These are phyloP conservation scores for Lates japonicus DNA, from an alignment of 2,797 vertebrate genomes.

Conservation along the genomic window DNA sequence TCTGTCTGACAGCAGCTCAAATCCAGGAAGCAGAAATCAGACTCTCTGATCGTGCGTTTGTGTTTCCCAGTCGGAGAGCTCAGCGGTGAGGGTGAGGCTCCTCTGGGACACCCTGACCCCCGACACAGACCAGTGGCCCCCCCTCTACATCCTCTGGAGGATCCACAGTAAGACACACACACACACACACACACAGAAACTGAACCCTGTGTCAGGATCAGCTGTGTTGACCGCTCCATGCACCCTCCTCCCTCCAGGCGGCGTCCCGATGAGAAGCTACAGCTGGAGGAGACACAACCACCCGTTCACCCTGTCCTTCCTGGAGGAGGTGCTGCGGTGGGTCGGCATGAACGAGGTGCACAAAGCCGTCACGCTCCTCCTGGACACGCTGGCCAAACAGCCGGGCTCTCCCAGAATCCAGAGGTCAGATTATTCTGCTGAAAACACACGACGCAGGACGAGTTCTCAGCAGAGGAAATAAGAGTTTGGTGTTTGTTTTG, in stretches of 20 bases:
- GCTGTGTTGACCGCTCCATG: not conserved
- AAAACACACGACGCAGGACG: no score
- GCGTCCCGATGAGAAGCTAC: constrained; percentile 80
- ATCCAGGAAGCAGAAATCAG: no score
- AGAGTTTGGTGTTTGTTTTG: constrained; percentile 8
- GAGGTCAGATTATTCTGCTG: constrained; percentile 72
- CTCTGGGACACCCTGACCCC: constrained; percentile 93
- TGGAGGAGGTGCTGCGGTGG: constrained; percentile 91
- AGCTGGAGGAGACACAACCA: constrained; percentile 87
- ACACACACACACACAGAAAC: not conserved
- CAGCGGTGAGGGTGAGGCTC: constrained; percentile 85
- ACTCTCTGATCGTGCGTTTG: constrained; percentile 3
- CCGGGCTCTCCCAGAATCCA: constrained; percentile 75
- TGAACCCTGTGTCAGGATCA: not conserved
- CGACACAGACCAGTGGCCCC: constrained; percentile 90
- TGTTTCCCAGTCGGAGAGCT: constrained; percentile 76
- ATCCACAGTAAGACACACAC: constrained; percentile 89
- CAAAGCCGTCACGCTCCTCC: constrained; percentile 91
- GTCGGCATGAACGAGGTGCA: constrained; percentile 95
- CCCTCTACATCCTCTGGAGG: constrained; percentile 94
- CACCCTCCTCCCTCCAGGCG: constrained; percentile 73
- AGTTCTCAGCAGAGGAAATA: no score
- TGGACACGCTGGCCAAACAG: constrained; percentile 87
- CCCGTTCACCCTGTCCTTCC: constrained; percentile 87
- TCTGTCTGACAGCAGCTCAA: no score